These are phyloP conservation scores for Holcopasites calliopsidis DNA, from an alignment of 1,140 invertebrate species.

Conservation along the genomic window DNA sequence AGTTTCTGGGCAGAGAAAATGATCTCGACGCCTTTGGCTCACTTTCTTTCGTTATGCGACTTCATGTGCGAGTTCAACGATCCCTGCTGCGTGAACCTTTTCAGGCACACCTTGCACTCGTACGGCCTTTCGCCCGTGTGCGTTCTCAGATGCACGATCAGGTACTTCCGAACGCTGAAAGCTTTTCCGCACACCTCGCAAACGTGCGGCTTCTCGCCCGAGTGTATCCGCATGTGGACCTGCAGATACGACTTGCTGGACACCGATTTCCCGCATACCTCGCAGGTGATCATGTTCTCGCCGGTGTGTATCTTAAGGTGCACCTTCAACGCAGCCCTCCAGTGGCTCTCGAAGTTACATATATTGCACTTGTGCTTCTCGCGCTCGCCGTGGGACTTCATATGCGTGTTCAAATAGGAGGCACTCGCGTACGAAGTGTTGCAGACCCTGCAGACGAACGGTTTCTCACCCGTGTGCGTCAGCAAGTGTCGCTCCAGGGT, in stretches of 20 bases:
- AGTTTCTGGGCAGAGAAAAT: not conserved
- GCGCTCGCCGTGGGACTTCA: conserved; percentile 66
- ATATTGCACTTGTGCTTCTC: conserved; percentile 76
- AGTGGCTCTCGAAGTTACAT: conserved; percentile 73
- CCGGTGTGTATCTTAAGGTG: conserved; percentile 87
- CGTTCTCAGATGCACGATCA: conserved; percentile 83
- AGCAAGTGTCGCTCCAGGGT: conserved; percentile 70
- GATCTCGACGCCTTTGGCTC: not conserved
- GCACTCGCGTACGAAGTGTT: conserved; percentile 76
- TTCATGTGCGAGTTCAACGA: conserved; percentile 72
- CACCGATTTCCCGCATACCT: conserved; percentile 82
- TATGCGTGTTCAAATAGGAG: conserved; percentile 66
- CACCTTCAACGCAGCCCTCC: conserved; percentile 84
- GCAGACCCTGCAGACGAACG: conserved; percentile 88
- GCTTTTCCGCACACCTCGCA: conserved; percentile 87
- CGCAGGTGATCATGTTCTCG: conserved; percentile 80
- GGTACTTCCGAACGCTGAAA: conserved; percentile 83
- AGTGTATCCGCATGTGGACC: conserved; percentile 81
- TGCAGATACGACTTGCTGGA: conserved; percentile 81
- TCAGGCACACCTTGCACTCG: conserved; percentile 83
- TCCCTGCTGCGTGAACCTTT: conserved; percentile 82
- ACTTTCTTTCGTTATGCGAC: conserved; percentile 61
- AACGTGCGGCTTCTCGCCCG: conserved; percentile 87
- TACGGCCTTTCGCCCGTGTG: conserved; percentile 82
- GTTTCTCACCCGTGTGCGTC: conserved; percentile 84